These are phyloP conservation scores for Amphiprion percula DNA, from an alignment of 2,113 vertebrate genomes.

Conservation along the genomic window DNA sequence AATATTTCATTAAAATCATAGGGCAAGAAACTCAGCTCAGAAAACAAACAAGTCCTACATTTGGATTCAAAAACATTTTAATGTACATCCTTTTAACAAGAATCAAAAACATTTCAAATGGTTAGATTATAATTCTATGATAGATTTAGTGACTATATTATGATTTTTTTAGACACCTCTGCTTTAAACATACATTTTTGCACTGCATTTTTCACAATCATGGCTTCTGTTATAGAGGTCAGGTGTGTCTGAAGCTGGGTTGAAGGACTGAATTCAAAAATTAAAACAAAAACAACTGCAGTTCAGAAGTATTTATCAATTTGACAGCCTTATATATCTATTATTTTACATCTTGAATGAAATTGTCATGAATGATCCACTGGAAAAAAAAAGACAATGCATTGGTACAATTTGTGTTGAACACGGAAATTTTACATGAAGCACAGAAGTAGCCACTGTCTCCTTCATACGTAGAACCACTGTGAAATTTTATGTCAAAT, in stretches of 20 bases:
- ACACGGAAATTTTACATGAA: too few relatives aligned
- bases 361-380: slow-evolving; percentile 6
- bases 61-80: slow-evolving; percentile 51
- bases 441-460: too few relatives aligned
- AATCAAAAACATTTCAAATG: slow-evolving; percentile 59
- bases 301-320: not conserved
- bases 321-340: not conserved
- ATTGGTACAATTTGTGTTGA: too few relatives aligned
- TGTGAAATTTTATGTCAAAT: not conserved
- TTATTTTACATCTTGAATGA: slow-evolving; percentile 7
- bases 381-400: not conserved
- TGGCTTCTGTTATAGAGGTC: slow-evolving; percentile 51
- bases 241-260: slow-evolving; percentile 37
- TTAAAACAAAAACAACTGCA: not conserved
- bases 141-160: slow-evolving; percentile 35
- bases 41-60: not conserved
- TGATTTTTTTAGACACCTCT: slow-evolving; percentile 20
- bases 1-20: not conserved
- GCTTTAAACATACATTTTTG: not conserved
- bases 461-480: too few relatives aligned
- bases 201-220: slow-evolving; percentile 21
- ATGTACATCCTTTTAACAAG: slow-evolving; percentile 61
- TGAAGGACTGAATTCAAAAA: slow-evolving; percentile 9
- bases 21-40: not conserved
- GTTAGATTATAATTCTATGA: slow-evolving; percentile 23